Base-by-base conservation (phyloP, 2,797 vertebrate species). In the Pipistrellus kuhlii region DNA sequence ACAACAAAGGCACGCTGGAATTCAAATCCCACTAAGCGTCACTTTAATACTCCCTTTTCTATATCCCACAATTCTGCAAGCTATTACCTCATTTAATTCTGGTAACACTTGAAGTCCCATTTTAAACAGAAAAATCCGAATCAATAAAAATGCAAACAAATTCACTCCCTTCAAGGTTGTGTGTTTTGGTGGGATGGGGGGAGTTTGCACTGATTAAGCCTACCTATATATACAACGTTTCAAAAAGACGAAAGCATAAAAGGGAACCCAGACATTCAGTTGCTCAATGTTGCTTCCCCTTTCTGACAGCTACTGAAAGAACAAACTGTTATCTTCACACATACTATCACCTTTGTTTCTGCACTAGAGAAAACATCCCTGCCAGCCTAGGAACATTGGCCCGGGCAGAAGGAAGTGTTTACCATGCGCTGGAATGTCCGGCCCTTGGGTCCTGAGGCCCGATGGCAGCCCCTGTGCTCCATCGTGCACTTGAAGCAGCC, bases 401-500 rank as follows among this genome's bases (percentile, higher is more conserved):
- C 59, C 11, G 6, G 66, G 66, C 80, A 87, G n/a, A 21, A 53
- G 77, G 66, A 72, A 84, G 87, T 85, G 88, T 87, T 95, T 95
- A 80, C 76, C 87, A 55, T 51, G 15, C 21, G 59, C 90, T n/a
- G 62, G 55, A 35, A 88, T 84, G 89, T 87, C 80, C 75, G 73
- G 85, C 76, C 86, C 66, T 84, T 27, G 53, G 83, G 48, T 87
- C 84, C 44, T 84, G 59, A 94, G 64, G 9, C 18, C 48, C 46
- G 48, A 69, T 9, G 64, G 53, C 48, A 46, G 55, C 25, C 41
- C 44, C 85, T 44, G 1, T 21, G 20, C 75, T 64, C 18, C 1
- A 48, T 35, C 1, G 0, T 51, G 62, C 20, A 32, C 64, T 80
- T 55, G 12, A 41, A 78, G 81, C 41, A 68, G 27, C 53, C 25